Evolutionary conservation across 2,113 vertebrate species (phyloP), one percentile per base, ranked within the genome.

Genomic region (Notothenia coriiceps): DNA sequence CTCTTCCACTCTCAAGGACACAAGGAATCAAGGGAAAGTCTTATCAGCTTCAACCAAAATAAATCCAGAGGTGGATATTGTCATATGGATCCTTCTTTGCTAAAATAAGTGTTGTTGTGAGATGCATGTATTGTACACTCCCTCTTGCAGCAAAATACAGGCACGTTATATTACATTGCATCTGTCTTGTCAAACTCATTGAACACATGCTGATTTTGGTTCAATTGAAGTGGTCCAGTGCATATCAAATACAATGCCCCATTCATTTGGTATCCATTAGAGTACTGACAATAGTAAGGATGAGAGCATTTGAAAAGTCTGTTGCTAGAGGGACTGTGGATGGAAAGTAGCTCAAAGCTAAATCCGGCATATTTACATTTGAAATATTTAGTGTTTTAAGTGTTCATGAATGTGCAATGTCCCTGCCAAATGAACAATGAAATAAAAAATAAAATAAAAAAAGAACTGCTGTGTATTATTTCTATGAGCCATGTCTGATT

Each of bases 111-210:
- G 71, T 84, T 70, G 59, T 81, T 35, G 65, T 87, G 80, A 86
- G 86, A 91, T 88, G 60, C 75, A 78, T 74, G 79, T 86, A 75
- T 71, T 85, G 80, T 80, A 91, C 88, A 90, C 84, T 84, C 84
- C 86, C 79, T 84, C 84, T 92, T 93, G 91, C 89, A 91, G 91
- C 90, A 93, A 91, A 93, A 91, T 91, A 93, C 89, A 94, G 92
- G 91, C 90, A 92, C 90, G n/a, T 86, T 92, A 93, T 88, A 79
- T 88, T 92, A 93, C 89, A 92, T 93, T 93, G 90, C 91, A 93
- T 92, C 83, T 87, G 90, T 92, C 91, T 89, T 44, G 64, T 92
- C 85, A 85, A 91, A 89, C 80, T 75, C 67, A 89, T 87, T 90
- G 86, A 90, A 87, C 86, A 84, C 80, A 80, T 79, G 83, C 85